Base-by-base conservation (phyloP, 2,797 vertebrate species). In the Neosalanx taihuensis region DNA sequence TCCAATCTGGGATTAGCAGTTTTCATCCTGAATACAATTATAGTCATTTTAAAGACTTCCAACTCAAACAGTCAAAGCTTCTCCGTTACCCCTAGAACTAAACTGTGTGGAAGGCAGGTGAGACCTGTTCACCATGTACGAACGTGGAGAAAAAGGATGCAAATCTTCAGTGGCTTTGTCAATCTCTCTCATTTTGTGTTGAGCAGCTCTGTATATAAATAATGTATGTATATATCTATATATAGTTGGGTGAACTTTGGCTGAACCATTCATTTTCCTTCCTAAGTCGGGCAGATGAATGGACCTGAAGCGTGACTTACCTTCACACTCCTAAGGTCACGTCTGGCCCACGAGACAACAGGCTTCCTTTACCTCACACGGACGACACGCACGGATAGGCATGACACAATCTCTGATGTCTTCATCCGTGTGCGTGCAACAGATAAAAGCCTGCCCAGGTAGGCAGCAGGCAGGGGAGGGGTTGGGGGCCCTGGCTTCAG, bases 21-120 rank as follows among this genome's bases (percentile, higher is more conserved):
- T 59, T 30, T 51, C 41, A 46, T 12, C 6, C 66, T 80, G 18
- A 72, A 79, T 68, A 73, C 20, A 67, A n/a, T n/a, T 18, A n/a
- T n/a, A 37, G 59, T 77, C 81, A 86, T 89, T 77, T 89, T 77
- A 85, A 70, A 69, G 74, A 83, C 70, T 71, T 78, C 67, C 57
- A 60, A 67, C 9, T 64, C 33, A 53, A 77, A 60, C 74, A 77
- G 76, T 85, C 83, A 84, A 79, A 67, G n/a, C 68, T 41, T 71
- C 72, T 75, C 31, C 61, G 51, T 80, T 61, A 69, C 74, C 74
- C 67, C 65, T 2, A 33, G 72, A 81, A 82, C 73, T 64, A 15
- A 15, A 72, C 73, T 71, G 80, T 84, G 81, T 83, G 1, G 46
- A 79, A 64, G 12, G 2, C 53, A 0, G 41, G 26, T 73, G 41